Percentiles rank a stretch among this genome's conserved stretches.
phyloP scores from a whole-genome alignment of 2,888 invertebrate species.

The Ryuthela nishihirai region DNA sequence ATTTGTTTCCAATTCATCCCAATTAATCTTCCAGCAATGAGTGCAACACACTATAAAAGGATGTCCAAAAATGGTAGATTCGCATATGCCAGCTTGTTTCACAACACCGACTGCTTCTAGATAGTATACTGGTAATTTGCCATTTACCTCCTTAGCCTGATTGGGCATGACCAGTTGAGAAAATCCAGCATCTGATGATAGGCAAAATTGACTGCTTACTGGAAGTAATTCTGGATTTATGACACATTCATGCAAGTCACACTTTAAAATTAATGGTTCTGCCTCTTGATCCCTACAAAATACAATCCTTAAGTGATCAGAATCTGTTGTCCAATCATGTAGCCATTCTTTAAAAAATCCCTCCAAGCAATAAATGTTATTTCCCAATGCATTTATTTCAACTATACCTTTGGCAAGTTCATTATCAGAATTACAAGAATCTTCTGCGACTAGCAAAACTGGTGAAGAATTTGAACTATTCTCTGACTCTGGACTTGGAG shows the following conservation, averaged over 20 bases:
- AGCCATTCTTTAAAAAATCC: slow-evolving; percentile 23
- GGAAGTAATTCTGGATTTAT: slow-evolving; percentile 8
- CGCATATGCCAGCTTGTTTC: slow-evolving; percentile 22
- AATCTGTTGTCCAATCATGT: slow-evolving; percentile 25
- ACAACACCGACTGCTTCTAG: slow-evolving; percentile 10
- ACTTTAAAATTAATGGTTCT: slow-evolving; percentile 5
- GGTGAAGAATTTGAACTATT: too few species aligned
- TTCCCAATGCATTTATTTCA: too few species aligned
- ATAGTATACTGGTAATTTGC: slow-evolving; percentile 18
- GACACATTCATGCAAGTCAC: slow-evolving; percentile 20
- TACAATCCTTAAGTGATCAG: slow-evolving; percentile 21
- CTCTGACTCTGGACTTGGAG: too few species aligned
- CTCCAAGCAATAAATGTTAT: slow-evolving; percentile 17
- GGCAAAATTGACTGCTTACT: slow-evolving; percentile 8
- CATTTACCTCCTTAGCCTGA: not conserved
- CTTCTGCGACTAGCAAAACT: too few species aligned
- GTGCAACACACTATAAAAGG: slow-evolving; percentile 15
- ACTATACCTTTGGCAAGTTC: too few species aligned
- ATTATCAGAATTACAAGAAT: too few species aligned
- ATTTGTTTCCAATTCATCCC: slow-evolving; percentile 24
- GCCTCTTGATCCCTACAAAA: not conserved
- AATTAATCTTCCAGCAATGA: slow-evolving; percentile 33
- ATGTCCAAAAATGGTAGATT: slow-evolving; percentile 25
- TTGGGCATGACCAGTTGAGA: slow-evolving; percentile 1
- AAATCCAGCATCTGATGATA: not conserved